A percentile compares a stretch with the other conserved stretches of the same genome.
Evolutionary conservation across 37 sponge, comb jelly and placozoan species (phyloP).

Genomic region (Corticium candelabrum): DNA sequence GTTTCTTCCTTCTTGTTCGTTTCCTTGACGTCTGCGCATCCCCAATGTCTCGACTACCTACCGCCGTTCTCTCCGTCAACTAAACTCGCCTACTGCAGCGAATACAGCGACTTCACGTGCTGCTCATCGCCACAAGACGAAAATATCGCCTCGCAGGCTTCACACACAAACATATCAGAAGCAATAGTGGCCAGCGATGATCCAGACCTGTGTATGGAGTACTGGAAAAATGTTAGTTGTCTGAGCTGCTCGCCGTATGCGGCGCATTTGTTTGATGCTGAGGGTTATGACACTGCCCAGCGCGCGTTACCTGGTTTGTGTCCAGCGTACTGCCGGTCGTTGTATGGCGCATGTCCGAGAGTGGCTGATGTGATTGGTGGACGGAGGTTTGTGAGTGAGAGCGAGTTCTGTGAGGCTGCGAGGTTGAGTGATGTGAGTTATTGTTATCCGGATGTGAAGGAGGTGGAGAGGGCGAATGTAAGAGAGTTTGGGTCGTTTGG

Average conservation of each 20-base stretch:
- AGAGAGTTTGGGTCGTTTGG: no score
- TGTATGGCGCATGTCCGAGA: conserved; percentile 30
- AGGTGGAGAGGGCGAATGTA: background rate
- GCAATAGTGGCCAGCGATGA: background rate
- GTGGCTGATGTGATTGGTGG: conserved; percentile 9
- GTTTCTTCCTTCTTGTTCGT: no score
- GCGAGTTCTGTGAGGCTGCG: conserved; percentile 26
- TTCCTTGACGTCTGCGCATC: conserved; percentile 40
- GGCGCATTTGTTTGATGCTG: conserved; percentile 53
- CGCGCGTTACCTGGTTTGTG: conserved; percentile 42
- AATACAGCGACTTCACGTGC: conserved; percentile 45
- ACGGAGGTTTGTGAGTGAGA: background rate
- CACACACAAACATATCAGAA: background rate
- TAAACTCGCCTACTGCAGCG: conserved; percentile 15
- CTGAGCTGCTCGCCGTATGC: conserved; percentile 56
- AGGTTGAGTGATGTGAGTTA: conserved; percentile 26
- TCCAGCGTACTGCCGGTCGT: conserved; percentile 25
- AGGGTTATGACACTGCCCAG: background rate
- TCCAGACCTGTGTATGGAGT: conserved; percentile 14
- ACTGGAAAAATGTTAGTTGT: conserved; percentile 38
- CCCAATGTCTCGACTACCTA: conserved; percentile 59
- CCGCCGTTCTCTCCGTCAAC: conserved; percentile 38
- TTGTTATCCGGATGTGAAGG: conserved; percentile 49
- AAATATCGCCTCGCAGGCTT: background rate
- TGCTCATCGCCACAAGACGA: conserved; percentile 22